Conservation (phyloP, 1,140 invertebrate species). For the Trachelipus rathkii region DNA sequence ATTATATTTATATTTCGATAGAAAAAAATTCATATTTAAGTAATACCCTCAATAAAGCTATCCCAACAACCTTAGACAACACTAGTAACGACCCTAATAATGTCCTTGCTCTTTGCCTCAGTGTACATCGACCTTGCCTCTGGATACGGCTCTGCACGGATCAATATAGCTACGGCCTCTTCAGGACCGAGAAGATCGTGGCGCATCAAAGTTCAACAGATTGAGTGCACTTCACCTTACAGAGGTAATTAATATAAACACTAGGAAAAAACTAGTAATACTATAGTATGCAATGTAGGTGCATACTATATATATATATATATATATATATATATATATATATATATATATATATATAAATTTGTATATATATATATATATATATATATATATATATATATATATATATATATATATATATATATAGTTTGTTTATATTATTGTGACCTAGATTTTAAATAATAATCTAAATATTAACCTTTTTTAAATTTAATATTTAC, state of each 20-base stretch:
- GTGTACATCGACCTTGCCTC: conserved; percentile 33
- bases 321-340: conserved; percentile 19
- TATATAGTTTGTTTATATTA: too few relatives aligned
- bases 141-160: conserved; percentile 23
- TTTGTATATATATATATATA: conserved; percentile 52
- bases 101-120: neutral
- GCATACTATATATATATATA: neutral
- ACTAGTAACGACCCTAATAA: too few relatives aligned
- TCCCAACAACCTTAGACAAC: too few relatives aligned
- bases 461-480: too few relatives aligned
- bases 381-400: conserved; percentile 49
- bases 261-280: too few relatives aligned
- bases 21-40: too few relatives aligned
- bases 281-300: too few relatives aligned
- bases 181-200: conserved; percentile 11
- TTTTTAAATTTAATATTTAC: too few relatives aligned
- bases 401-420: too few relatives aligned
- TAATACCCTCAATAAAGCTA: too few relatives aligned
- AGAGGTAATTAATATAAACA: conserved; percentile 32
- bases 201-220: conserved; percentile 34
- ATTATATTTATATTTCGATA: too few relatives aligned
- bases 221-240: conserved; percentile 28
- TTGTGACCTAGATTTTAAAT: too few relatives aligned
- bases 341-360: conserved; percentile 26
- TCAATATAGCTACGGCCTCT: conserved; percentile 35